Base-by-base conservation (phyloP, 2,888 invertebrate genomes). In the Tetheella fluctuosa region DNA sequence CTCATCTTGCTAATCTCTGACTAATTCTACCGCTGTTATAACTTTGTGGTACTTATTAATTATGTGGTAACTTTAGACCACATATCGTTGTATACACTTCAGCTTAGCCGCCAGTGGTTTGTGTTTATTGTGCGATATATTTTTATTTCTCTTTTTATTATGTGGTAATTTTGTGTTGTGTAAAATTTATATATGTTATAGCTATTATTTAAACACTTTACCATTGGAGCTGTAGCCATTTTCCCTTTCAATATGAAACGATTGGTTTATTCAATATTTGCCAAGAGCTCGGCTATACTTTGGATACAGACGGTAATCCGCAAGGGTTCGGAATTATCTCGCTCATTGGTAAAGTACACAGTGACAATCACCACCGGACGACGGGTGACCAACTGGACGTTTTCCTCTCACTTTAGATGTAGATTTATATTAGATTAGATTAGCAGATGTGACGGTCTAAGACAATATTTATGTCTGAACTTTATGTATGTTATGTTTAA, bases 311-410 rank as follows among this genome's bases (percentile, higher is more conserved):
- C 64, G 59, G 64, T 66, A 67, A 69, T 67, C 65, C 68, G 71
- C 68, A 71, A 69, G 74, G 78, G 73, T 80, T 74, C 79, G 76
- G 67, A 64, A 74, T 74, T 74, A 79, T 75, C 77, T 77, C 68
- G 60, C 65, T 82, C 81, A 87, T 87, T 85, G 84, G 79, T 69
- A 77, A 65, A 68, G 79, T 76, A 85, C 73, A 84, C 83, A 85
- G 69, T 61, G 71, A 61, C 77, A 76, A 79, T 79, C 76, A 77
- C 76, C 64, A 64, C 54, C 59, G 69, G 61, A 59, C 57, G 48
- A 30, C 42, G 54, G 64, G 65, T 68, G 60, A 61, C 67, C 75
- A 77, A 74, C 75, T 73, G 77, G 61, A 70, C 68, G 72, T 70
- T 74, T 71, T 64, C 65, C 65, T 70, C 25, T 55, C 34, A 57